Conservation (phyloP, 1,140 invertebrate genomes). For the Zaprionus africanus region DNA sequence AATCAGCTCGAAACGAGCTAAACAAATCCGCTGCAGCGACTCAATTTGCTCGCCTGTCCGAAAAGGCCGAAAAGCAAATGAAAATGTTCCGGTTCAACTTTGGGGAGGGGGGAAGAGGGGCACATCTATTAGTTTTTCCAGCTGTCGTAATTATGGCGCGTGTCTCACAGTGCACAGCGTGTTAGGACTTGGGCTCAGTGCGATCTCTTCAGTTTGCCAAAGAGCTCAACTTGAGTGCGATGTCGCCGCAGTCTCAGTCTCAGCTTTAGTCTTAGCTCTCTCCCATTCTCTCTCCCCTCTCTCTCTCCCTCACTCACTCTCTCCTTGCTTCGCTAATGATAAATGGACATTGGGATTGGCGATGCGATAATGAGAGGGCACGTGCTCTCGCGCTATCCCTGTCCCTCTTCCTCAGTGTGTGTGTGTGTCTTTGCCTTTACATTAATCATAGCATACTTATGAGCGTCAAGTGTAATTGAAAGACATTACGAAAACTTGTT, state of each 20-base stretch:
- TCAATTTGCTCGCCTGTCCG: slow-evolving; percentile 46
- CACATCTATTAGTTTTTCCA: slow-evolving; percentile 59
- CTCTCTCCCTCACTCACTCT: neutral
- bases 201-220: slow-evolving; percentile 51
- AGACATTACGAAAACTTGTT: slow-evolving; percentile 79
- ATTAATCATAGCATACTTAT: slow-evolving; percentile 82
- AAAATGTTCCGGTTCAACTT: slow-evolving; percentile 29
- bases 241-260: neutral
- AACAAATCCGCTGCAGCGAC: slow-evolving; percentile 54
- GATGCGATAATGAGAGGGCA: slow-evolving; percentile 65
- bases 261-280: neutral
- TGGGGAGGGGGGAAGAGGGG: neutral
- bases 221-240: slow-evolving; percentile 42
- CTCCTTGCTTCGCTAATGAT: slow-evolving; percentile 58
- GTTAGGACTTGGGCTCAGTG: slow-evolving; percentile 18
- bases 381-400: slow-evolving; percentile 18
- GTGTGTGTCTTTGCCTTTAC: slow-evolving; percentile 60
- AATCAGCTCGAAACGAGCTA: slow-evolving; percentile 38
- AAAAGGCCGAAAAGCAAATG: slow-evolving; percentile 52
- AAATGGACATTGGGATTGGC: slow-evolving; percentile 66
- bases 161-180: slow-evolving; percentile 31
- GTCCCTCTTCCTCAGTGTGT: neutral
- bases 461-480: slow-evolving; percentile 79
- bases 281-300: neutral
- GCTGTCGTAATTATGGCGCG: slow-evolving; percentile 63